Percentiles rank a stretch among this genome's conserved stretches.
Evolutionary conservation across 2,113 vertebrate species (phyloP).

Genomic region (Protobothrops flavoviridis): DNA sequence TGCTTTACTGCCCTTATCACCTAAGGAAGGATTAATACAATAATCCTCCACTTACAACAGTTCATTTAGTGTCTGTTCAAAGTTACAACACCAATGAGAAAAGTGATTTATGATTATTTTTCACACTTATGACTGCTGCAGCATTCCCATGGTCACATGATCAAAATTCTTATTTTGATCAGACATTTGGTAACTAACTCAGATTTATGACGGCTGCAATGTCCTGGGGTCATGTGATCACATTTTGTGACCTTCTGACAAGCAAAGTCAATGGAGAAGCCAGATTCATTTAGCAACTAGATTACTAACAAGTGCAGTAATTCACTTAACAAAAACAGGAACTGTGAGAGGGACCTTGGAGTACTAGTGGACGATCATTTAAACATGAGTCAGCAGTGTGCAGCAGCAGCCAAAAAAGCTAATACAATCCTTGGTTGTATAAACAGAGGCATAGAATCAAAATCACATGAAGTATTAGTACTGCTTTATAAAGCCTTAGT

Average conservation of each 20-base stretch:
- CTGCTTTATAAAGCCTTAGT: too few relatives aligned
- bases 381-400: too few relatives aligned
- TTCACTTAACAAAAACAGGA: too few relatives aligned
- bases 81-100: background rate
- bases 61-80: background rate
- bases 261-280: background rate
- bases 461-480: too few relatives aligned
- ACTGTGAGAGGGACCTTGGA: too few relatives aligned
- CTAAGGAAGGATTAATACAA: background rate
- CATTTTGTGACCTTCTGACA: background rate
- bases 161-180: background rate
- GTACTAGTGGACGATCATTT: too few relatives aligned
- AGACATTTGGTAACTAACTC: background rate
- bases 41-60: background rate
- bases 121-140: background rate
- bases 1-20: background rate
- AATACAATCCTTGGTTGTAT: too few relatives aligned
- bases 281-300: background rate
- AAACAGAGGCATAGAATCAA: too few relatives aligned
- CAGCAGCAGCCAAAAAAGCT: too few relatives aligned
- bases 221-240: background rate
- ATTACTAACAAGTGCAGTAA: background rate
- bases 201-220: background rate
- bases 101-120: background rate
- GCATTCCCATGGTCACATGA: background rate